Conservation (phyloP, 2,797 vertebrate genomes). For the Thaleichthys pacificus region DNA sequence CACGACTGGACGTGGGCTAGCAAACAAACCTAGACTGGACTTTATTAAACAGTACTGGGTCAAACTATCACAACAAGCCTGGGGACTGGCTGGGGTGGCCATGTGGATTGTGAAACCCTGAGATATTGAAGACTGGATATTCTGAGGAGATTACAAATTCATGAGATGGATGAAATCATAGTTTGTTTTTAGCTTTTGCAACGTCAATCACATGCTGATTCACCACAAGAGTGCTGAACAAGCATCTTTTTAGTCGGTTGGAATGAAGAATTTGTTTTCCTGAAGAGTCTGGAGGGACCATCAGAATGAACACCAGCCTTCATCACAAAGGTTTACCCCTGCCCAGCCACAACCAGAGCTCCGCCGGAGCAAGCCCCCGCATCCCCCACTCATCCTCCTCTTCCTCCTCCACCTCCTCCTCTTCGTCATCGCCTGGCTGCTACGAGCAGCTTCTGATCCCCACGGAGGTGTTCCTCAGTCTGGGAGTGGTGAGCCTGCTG, state of each 20-base stretch:
- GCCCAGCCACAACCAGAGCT: constrained; percentile 47
- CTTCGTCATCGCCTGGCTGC: constrained; percentile 53
- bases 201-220: neutral
- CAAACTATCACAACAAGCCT: no score
- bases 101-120: neutral
- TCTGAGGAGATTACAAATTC: neutral
- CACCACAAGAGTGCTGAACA: neutral
- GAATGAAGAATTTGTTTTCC: no score
- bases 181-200: neutral
- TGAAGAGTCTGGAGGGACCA: neutral
- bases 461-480: constrained; percentile 83
- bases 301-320: constrained; percentile 1
- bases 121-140: neutral
- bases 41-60: no score
- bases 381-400: constrained; percentile 25
- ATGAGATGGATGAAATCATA: neutral
- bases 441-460: constrained; percentile 85
- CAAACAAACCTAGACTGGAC: no score
- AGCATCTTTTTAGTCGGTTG: no score
- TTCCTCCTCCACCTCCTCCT: constrained; percentile 8
- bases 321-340: constrained; percentile 1
- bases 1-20: no score
- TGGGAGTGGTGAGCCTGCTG: constrained; percentile 82
- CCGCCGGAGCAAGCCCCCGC: constrained; percentile 5
- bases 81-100: neutral